A percentile compares a stretch with the other conserved stretches of the same genome.
Conservation (phyloP, 2,888 invertebrate species). For the Apantesis nais region DNA sequence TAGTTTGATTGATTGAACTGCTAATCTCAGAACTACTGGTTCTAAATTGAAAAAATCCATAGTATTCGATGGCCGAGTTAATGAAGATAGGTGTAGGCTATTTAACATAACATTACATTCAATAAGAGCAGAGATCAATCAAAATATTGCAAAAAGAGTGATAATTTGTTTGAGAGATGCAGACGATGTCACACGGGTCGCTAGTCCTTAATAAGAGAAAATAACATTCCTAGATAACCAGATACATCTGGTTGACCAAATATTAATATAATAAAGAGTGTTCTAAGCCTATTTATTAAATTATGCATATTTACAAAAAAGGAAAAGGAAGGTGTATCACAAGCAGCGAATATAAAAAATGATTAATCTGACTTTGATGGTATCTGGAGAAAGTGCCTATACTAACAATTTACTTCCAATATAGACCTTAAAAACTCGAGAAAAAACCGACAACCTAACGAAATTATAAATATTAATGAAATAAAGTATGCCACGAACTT, state of each 20-base stretch:
- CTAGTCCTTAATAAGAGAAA: not conserved
- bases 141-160: too few relatives aligned
- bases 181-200: too few relatives aligned
- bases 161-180: too few relatives aligned
- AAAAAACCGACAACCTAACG: slow-evolving; percentile 63
- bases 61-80: too few relatives aligned
- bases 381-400: slow-evolving; percentile 45
- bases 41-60: too few relatives aligned
- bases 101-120: too few relatives aligned
- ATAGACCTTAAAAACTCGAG: slow-evolving; percentile 61
- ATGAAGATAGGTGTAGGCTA: too few relatives aligned
- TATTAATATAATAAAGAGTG: not conserved
- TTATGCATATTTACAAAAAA: not conserved
- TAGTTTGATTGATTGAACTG: too few relatives aligned
- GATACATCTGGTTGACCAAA: not conserved
- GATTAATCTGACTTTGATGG: slow-evolving; percentile 20
- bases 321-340: not conserved
- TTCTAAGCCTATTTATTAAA: not conserved
- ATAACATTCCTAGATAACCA: not conserved
- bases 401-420: slow-evolving; percentile 38
- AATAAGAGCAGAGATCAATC: too few relatives aligned
- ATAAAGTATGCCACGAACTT: slow-evolving; percentile 73
- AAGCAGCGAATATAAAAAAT: slow-evolving; percentile 10
- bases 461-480: slow-evolving; percentile 78
- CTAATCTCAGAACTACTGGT: too few relatives aligned